Conservation (phyloP, 2,888 invertebrate genomes). For the Brachynemurus nebulosus region DNA sequence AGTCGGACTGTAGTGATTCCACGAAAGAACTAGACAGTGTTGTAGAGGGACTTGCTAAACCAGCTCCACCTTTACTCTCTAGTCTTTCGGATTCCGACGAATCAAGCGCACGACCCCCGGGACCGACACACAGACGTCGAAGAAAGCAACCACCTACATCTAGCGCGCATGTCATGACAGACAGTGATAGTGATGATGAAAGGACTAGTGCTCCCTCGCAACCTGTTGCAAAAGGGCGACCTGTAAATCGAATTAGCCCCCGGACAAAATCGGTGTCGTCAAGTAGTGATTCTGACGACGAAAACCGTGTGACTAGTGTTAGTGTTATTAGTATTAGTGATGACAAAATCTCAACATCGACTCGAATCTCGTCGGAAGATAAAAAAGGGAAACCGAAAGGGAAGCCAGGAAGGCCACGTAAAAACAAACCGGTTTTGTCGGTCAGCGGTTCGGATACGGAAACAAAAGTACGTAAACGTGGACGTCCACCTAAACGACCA, state of each 20-base stretch:
- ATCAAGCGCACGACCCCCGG: slow-evolving; percentile 28
- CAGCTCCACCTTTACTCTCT: slow-evolving; percentile 34
- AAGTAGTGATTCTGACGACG: slow-evolving; percentile 27
- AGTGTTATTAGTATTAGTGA: slow-evolving; percentile 4
- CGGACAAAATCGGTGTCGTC: slow-evolving; percentile 28
- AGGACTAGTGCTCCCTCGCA: slow-evolving; percentile 11
- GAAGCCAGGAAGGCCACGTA: slow-evolving; percentile 33
- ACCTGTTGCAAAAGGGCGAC: slow-evolving; percentile 18
- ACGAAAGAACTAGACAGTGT: slow-evolving; percentile 41
- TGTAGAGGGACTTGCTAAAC: slow-evolving; percentile 32
- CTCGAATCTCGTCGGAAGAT: not conserved
- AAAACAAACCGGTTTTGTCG: slow-evolving; percentile 23
- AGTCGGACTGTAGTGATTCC: slow-evolving; percentile 35
- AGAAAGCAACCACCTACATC: slow-evolving; percentile 28
- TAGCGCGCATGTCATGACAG: slow-evolving; percentile 16
- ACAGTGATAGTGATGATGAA: slow-evolving; percentile 24
- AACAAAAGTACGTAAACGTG: slow-evolving; percentile 22
- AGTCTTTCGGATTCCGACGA: slow-evolving; percentile 45
- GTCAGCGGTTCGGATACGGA: slow-evolving; percentile 17
- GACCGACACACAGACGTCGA: slow-evolving; percentile 24
- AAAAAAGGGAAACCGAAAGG: slow-evolving; percentile 21
- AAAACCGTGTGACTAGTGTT: slow-evolving; percentile 12
- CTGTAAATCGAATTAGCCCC: slow-evolving; percentile 27
- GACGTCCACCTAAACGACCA: slow-evolving; percentile 19
- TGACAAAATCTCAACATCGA: slow-evolving; percentile 6